Evolutionary conservation across 2,113 vertebrate genomes (phyloP).

Genomic region (Mesitornis unicolor): DNA sequence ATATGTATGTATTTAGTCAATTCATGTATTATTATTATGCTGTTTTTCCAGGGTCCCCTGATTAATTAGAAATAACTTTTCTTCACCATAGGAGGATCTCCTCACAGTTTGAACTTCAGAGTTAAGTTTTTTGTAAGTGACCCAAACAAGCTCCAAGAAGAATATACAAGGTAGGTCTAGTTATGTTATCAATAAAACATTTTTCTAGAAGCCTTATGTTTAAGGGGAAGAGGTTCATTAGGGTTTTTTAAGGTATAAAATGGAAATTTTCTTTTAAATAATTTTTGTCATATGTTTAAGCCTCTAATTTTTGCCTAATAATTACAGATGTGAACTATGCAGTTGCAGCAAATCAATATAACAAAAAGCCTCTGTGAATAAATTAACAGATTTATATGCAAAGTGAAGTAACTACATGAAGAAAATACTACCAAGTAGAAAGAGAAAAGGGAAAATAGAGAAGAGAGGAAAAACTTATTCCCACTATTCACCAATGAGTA

Average conservation of each 20-base stretch:
- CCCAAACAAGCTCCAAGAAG: slow-evolving; percentile 96
- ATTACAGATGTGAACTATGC: background rate
- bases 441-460: background rate
- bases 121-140: slow-evolving; percentile 99
- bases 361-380: background rate
- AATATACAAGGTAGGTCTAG: slow-evolving; percentile 91
- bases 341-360: background rate
- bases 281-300: background rate
- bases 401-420: background rate
- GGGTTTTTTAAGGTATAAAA: background rate
- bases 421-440: background rate
- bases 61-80: slow-evolving; percentile 71
- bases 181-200: background rate
- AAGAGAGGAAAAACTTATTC: background rate
- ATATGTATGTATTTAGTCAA: slow-evolving; percentile 58
- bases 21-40: slow-evolving; percentile 22
- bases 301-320: background rate
- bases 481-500: background rate
- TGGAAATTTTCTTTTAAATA: background rate
- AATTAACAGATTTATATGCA: background rate
- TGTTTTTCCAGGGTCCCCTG: slow-evolving; percentile 42
- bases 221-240: background rate
- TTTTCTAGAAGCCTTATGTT: background rate
- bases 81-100: slow-evolving; percentile 88
- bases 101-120: slow-evolving; percentile 94